Conservation (phyloP, 2,888 invertebrate genomes). For the Eristalinus sepulchralis region DNA sequence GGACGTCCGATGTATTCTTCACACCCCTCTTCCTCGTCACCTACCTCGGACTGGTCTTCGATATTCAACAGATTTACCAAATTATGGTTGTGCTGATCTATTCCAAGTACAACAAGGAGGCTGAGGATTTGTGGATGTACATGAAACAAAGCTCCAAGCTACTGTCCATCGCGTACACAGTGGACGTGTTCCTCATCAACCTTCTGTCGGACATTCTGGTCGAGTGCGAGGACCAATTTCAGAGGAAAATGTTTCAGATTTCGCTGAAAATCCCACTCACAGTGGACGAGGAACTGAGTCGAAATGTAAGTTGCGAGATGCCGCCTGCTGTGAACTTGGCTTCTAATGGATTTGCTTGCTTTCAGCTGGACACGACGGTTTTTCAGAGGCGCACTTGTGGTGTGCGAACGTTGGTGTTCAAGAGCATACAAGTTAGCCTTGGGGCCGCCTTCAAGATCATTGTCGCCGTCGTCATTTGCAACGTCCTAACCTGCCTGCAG, state of each 20-base stretch:
- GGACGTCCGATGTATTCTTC: neutral
- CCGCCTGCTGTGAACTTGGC: neutral
- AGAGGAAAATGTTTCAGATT: neutral
- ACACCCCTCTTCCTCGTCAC: neutral
- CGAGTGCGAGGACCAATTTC: neutral
- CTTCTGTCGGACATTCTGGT: neutral
- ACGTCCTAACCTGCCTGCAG: neutral
- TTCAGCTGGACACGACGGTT: neutral
- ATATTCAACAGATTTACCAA: neutral
- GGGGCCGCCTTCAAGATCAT: neutral
- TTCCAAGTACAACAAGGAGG: neutral
- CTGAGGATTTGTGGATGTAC: neutral
- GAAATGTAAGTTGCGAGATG: neutral
- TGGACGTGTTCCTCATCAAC: neutral
- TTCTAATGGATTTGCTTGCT: neutral
- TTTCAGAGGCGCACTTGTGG: neutral
- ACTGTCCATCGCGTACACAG: neutral
- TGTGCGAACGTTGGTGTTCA: neutral
- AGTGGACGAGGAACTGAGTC: neutral
- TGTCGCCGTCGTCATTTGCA: neutral
- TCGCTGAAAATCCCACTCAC: neutral
- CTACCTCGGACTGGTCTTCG: neutral
- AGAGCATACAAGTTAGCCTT: neutral
- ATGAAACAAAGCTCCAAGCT: too few species aligned
- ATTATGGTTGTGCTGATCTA: neutral